Evolutionary conservation across 1,140 invertebrate genomes (phyloP), one percentile per base, ranked within the genome.

Genomic region (Drosophila persimilis): DNA sequence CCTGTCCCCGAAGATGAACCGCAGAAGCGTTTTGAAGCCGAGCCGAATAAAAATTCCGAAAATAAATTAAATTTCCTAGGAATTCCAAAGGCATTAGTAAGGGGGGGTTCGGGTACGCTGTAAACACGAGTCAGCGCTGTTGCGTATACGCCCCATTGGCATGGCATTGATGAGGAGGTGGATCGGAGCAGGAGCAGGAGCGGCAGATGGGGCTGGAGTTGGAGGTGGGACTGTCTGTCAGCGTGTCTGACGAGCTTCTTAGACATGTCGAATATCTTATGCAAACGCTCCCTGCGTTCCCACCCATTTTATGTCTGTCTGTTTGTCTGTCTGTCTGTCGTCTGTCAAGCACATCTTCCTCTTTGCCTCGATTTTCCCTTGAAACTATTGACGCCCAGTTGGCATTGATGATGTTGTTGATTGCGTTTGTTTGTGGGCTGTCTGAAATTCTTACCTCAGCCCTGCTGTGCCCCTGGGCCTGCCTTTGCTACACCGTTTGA

Each of bases 351-450:
- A 39, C 35, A 39, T 39, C 11, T 5, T 39, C 35, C 35, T 61
- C 35, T 15, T 11, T 3, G 17, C 13, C 20, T 11, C 15, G 24
- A 29, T 46, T 48, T 57, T 39, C 11, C 35, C 11, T 24, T 20
- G 61, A 59, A 71, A 71, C 75, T 77, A 77, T 77, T 77, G 59
- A 73, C 63, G 71, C 51, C 31, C 60, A 20, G 35, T 53, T 72
- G 52, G 55, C 70, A 73, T 71, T 75, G 72, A 75, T 75, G 65
- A 75, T 74, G 74, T 75, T 75, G 66, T 69, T 74, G 72, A 77
- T 77, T 71, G 48, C 60, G 60, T 63, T 64, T 65, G 60, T 65
- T 74, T 66, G 55, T 41, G 59, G 54, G 72, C 63, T 66, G 66
- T 39, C 53, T 39, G 13, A 54, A 54, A 51, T 55, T 63, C 20